phyloP scores from a whole-genome alignment of 2,888 invertebrate species.

The Macrosoma leucophasiata region DNA sequence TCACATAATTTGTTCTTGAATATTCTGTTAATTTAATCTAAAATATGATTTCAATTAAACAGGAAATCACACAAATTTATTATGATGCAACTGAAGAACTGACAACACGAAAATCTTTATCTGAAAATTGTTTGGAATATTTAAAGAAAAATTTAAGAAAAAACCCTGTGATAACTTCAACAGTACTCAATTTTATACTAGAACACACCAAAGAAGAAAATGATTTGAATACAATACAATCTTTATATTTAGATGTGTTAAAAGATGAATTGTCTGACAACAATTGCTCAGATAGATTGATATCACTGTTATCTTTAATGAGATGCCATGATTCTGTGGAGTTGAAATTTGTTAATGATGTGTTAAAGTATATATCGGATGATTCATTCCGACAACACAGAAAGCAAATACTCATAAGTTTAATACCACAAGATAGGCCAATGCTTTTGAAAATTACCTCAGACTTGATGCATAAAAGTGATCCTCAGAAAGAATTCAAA shows the following conservation, averaged over 20 bases:
- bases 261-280: slow-evolving; percentile 48
- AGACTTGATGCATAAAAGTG: slow-evolving; percentile 56
- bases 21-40: too few species aligned
- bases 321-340: slow-evolving; percentile 50
- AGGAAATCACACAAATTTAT: slow-evolving; percentile 57
- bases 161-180: slow-evolving; percentile 59
- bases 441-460: slow-evolving; percentile 47
- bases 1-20: too few species aligned
- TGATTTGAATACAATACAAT: slow-evolving; percentile 41
- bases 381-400: slow-evolving; percentile 55
- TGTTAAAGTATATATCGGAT: slow-evolving; percentile 48
- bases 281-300: slow-evolving; percentile 48
- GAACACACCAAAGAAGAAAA: slow-evolving; percentile 32
- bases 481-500: slow-evolving; percentile 60
- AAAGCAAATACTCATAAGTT: slow-evolving; percentile 62
- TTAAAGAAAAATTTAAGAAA: slow-evolving; percentile 57
- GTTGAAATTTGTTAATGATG: slow-evolving; percentile 42
- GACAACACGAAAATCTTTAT: slow-evolving; percentile 43
- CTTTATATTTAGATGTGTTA: slow-evolving; percentile 48
- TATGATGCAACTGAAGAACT: slow-evolving; percentile 47
- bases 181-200: slow-evolving; percentile 46
- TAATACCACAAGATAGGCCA: slow-evolving; percentile 55
- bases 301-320: slow-evolving; percentile 51
- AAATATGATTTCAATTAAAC: too few species aligned
- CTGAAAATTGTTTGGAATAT: slow-evolving; percentile 47